Base-by-base conservation (phyloP, 2,888 invertebrate genomes). In the Noctua janthina region DNA sequence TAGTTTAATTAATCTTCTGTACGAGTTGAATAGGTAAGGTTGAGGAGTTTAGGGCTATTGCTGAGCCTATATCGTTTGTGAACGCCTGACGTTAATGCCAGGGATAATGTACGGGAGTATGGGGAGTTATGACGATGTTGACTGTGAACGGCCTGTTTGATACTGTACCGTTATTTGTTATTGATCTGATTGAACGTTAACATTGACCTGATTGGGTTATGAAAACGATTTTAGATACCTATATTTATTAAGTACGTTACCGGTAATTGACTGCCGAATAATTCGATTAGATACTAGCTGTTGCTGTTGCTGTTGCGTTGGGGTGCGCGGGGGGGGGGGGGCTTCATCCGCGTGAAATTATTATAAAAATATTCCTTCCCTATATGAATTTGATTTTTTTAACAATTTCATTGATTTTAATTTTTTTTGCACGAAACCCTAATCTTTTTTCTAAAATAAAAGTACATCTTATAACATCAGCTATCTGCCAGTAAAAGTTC, bases 1-100 rank as follows among this genome's bases (percentile, higher is more conserved):
- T 89, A 78, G 90, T 83, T 89, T 81, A 89, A 89, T 89, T 88
- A 87, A 89, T 89, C 90, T 89, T 79, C 77, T 70, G 49, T 78
- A 78, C 87, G 78, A 77, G 70, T 75, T 85, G 79, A 85, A 85
- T 82, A 72, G 72, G 77, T 67, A 80, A 74, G 78, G 82, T 46
- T 77, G 70, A 68, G 67, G 35, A 72, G 62, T 66, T 77, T 74
- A 76, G 71, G 88, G 70, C 67, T 67, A 77, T 86, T 84, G 64
- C 76, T 77, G 62, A n/a, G 62, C 66, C 79, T 79, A 69, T 70
- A 74, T 81, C 81, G 86, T 85, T 83, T 80, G 78, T 84, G 70
- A 86, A 79, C 10, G 62, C 29, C 68, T 75, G 59, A 29, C 80
- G 78, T 81, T 71, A 80, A 87, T 82, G 72, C 17, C 67, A 76